Percentiles rank a stretch among this genome's conserved stretches.
Evolutionary conservation across 2,113 vertebrate species (phyloP).

Genomic region (Myrmecobius fasciatus): DNA sequence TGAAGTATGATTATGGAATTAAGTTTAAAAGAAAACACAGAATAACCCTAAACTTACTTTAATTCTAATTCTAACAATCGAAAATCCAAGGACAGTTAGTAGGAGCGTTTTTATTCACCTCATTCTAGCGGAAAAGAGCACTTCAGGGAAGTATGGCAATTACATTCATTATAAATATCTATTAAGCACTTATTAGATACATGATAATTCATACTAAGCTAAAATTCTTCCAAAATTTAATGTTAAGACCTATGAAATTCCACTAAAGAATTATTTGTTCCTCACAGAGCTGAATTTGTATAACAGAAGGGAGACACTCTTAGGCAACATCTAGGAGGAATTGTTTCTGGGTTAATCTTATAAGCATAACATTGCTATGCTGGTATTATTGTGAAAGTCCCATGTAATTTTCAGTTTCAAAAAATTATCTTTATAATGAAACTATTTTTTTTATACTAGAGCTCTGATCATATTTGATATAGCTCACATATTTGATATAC

Average conservation of each 20-base stretch:
- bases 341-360: neutral
- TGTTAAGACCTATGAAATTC: neutral
- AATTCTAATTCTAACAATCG: neutral
- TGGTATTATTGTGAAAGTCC: neutral
- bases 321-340: neutral
- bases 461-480: neutral
- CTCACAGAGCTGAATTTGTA: neutral
- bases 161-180: neutral
- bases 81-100: neutral
- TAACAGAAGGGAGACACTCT: neutral
- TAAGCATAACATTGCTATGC: neutral
- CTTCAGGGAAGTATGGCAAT: neutral
- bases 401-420: neutral
- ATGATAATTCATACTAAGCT: neutral
- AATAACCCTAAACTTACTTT: neutral
- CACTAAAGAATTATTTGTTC: neutral
- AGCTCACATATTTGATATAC: neutral
- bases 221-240: neutral
- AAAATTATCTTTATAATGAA: neutral
- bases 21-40: neutral
- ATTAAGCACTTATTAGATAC: neutral
- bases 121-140: neutral
- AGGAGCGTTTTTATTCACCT: neutral
- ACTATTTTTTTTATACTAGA: neutral
- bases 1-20: neutral